Conservation (phyloP, 2,113 vertebrate genomes). For the Etheostoma cragini region DNA sequence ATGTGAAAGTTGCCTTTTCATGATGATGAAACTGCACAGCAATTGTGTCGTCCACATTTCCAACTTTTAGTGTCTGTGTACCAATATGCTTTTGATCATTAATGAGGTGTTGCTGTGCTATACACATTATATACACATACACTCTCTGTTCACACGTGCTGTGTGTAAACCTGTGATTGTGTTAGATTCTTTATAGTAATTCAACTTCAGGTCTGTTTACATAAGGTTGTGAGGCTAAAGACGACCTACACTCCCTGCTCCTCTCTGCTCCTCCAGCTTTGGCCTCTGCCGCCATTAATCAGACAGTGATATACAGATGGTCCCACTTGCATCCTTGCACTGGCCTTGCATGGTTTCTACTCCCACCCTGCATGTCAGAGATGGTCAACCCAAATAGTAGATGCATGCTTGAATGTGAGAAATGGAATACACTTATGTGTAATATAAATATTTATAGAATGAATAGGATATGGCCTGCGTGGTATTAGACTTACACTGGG, state of each 20-base stretch:
- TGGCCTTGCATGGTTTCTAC: constrained; percentile 16
- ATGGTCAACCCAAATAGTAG: constrained; percentile 4
- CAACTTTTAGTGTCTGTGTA: not conserved
- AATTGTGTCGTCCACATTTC: not conserved
- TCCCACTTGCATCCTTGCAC: constrained; percentile 31
- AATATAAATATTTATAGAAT: constrained; percentile 44
- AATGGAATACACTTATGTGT: not conserved
- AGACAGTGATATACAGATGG: constrained; percentile 34
- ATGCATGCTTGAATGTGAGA: not conserved
- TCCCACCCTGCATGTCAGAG: constrained; percentile 9
- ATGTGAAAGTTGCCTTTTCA: not conserved
- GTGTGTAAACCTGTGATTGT: not conserved
- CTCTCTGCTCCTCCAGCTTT: not conserved
- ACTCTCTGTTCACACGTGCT: not conserved
- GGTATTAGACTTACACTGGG: not conserved
- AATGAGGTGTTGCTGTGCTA: not conserved
- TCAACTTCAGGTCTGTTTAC: constrained; percentile 45
- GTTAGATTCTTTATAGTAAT: constrained; percentile 5
- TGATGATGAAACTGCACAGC: not conserved
- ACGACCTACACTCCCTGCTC: not conserved
- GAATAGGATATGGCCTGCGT: not conserved
- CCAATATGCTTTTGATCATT: not conserved
- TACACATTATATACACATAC: no score
- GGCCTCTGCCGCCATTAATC: constrained; percentile 56
- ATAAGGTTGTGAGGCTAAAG: constrained; percentile 22